Conservation (phyloP, 2,797 vertebrate species). For the Malurus splendens region DNA sequence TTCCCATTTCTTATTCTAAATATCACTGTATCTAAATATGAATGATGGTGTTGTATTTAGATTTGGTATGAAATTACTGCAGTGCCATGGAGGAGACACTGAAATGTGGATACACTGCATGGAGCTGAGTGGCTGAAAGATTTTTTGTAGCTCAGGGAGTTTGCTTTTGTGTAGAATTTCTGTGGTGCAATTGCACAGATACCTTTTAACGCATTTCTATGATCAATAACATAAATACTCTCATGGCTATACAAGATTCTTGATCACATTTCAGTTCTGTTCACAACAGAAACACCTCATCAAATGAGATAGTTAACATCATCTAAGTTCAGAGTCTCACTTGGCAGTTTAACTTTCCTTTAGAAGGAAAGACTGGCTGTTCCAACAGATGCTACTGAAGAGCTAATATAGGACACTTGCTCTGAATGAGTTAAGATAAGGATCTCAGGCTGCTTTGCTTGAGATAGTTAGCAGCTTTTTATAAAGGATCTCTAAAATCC, state of each 20-base stretch:
- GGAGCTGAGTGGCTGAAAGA: neutral
- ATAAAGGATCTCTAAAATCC: neutral
- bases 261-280: neutral
- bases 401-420: neutral
- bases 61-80: neutral
- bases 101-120: no score
- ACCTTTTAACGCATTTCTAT: neutral
- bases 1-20: neutral
- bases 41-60: neutral
- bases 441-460: neutral
- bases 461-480: neutral
- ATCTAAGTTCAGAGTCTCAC: neutral
- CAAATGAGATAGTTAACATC: neutral
- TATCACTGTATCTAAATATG: neutral
- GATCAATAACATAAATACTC: neutral
- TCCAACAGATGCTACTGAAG: neutral
- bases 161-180: neutral
- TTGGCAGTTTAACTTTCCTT: neutral
- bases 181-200: neutral
- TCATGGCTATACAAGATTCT: neutral
- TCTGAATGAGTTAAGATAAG: neutral
- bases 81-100: neutral
- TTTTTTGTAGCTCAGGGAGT: neutral
- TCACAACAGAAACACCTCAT: neutral
- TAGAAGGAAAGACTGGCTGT: neutral